These are phyloP conservation scores for Chaetogeoica ovagalla DNA, from an alignment of 2,888 invertebrate genomes.

Conservation along the genomic window DNA sequence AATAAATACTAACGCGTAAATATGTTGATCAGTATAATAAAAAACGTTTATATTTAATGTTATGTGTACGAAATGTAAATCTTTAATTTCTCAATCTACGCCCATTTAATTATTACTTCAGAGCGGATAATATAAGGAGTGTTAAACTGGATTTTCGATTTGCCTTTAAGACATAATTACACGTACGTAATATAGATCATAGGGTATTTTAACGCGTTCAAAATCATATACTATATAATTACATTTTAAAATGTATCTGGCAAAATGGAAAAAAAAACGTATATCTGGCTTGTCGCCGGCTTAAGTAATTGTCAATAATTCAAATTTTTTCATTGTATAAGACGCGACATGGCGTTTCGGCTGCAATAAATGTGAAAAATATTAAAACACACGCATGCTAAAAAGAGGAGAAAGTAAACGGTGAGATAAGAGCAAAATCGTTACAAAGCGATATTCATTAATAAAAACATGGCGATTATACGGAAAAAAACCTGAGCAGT, in stretches of 20 bases:
- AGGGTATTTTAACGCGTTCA: too few relatives aligned
- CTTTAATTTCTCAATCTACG: background rate
- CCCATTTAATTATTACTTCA: background rate
- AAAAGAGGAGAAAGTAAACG: background rate
- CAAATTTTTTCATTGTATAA: background rate
- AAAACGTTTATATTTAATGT: background rate
- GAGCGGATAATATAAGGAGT: background rate
- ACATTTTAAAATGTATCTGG: background rate
- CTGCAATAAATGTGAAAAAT: background rate
- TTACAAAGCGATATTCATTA: too few relatives aligned
- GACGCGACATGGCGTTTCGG: background rate
- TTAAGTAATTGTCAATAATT: background rate
- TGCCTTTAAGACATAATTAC: conserved; percentile 5
- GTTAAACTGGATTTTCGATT: conserved; percentile 14
- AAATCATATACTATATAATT: conserved; percentile 1
- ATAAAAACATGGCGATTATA: too few relatives aligned
- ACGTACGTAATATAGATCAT: too few relatives aligned
- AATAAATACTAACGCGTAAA: too few relatives aligned
- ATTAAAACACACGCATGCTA: background rate
- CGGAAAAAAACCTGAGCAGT: too few relatives aligned
- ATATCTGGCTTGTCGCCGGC: too few relatives aligned
- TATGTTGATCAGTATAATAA: too few relatives aligned
- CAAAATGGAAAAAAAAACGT: too few relatives aligned
- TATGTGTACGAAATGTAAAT: background rate
- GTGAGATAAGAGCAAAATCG: background rate